Evolutionary conservation across 2,113 vertebrate genomes (phyloP).

Genomic region (Crotalus tigris): DNA sequence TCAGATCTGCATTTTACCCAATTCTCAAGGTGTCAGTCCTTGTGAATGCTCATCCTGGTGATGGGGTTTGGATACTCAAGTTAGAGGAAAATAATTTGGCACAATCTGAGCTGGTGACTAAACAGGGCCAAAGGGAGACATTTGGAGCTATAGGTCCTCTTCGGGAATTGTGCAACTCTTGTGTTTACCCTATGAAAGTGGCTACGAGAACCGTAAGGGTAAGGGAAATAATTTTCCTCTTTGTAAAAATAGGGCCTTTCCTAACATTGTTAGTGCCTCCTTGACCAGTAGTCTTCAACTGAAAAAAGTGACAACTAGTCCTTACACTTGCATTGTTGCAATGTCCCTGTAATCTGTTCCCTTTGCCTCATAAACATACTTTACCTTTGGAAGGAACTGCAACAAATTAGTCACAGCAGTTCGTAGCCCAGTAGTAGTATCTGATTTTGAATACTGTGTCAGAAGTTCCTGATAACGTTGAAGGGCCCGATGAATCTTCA

Average conservation of each 20-base stretch:
- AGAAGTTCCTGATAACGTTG: constrained; percentile 64
- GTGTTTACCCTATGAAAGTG: neutral
- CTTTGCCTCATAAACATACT: neutral
- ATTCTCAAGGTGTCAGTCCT: neutral
- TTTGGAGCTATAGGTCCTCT: neutral
- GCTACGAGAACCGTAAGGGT: neutral
- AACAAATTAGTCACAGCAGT: neutral
- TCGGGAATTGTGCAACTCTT: neutral
- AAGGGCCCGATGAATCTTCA: constrained; percentile 63
- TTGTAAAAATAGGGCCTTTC: neutral
- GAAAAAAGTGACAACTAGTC: neutral
- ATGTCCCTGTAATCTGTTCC: neutral
- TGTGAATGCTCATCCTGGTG: neutral
- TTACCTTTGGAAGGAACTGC: constrained; percentile 29
- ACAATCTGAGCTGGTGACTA: neutral
- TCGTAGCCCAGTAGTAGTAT: neutral
- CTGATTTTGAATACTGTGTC: constrained; percentile 29
- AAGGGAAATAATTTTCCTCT: neutral
- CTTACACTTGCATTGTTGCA: neutral
- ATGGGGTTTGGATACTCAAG: neutral
- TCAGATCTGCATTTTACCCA: neutral
- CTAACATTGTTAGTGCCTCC: neutral
- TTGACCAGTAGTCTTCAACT: neutral
- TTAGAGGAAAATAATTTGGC: neutral
- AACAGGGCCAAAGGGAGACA: neutral